Evolutionary conservation across 2,113 vertebrate species (phyloP), one percentile per base, ranked within the genome.

Genomic region (Thinocorus orbignyianus): DNA sequence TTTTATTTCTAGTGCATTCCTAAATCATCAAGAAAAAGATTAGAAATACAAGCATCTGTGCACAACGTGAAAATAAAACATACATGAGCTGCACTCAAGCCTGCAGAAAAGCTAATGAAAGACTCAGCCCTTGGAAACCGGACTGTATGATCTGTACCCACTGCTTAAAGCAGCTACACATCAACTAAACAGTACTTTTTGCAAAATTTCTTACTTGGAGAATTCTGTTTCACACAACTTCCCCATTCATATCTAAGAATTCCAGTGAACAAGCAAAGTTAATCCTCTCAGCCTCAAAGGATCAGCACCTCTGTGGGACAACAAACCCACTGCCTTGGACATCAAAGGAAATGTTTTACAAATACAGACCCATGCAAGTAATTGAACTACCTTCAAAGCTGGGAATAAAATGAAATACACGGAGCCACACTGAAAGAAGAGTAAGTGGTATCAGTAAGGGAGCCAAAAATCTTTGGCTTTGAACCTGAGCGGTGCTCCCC

Each of bases 11-110:
- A 68, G 8, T 26, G 48, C 33, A 69, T 81, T 31, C 28, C 85
- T 84, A 83, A 62, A 89, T 65, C 60, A 93, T 31, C 46, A 91
- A 94, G 55, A 51, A 76, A 79, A 95, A 86, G 16, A 88, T n/a
- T 2, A 95, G 66, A 90, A 64, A 66, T 81, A 35, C 24, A 73
- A 96, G 42, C 17, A 97, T 51, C 10, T 74, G 22, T 74, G 89
- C n/a, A 58, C 9, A 82, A 31, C 3, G 11, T 48, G n/a, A 94
- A 69, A 96, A 69, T 52, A 95, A 86, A 95, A 71, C 52, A 95
- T 42, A 16, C 33, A 90, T 6, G 65, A 97, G 23, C 57, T 73
- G 74, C 48, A 80, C 18, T 65, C 48, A 76, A 44, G 17, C 18
- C 24, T 61, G 52, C 7, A 95, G 33, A 90, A 78, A 54, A 54